A percentile compares a stretch with the other conserved stretches of the same genome.
Conservation (phyloP, 2,888 invertebrate species). For the Deroplatys truncata region DNA sequence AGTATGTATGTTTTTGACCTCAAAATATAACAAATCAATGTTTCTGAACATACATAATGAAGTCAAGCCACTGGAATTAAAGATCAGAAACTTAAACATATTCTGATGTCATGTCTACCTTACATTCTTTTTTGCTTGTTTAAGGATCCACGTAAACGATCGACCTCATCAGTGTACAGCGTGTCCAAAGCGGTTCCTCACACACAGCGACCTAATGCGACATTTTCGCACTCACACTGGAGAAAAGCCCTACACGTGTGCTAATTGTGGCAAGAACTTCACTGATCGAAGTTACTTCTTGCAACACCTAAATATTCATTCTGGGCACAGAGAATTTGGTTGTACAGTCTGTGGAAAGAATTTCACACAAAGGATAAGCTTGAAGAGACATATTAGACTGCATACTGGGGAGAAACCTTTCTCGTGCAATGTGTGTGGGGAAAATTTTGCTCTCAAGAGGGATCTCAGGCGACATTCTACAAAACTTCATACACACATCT, state of each 20-base stretch:
- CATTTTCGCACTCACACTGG: conserved; percentile 12
- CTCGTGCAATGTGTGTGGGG: not conserved
- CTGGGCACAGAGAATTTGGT: not conserved
- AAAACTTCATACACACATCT: not conserved
- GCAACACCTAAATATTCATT: not conserved
- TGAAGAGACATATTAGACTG: not conserved
- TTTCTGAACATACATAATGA: too few species aligned
- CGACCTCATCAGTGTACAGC: not conserved
- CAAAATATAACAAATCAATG: too few species aligned
- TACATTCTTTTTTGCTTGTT: not conserved
- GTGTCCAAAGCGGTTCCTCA: conserved; percentile 2
- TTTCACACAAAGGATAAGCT: not conserved
- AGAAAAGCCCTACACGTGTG: conserved; percentile 8
- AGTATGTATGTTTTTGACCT: too few species aligned
- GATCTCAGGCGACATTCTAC: not conserved
- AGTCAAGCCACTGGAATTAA: too few species aligned
- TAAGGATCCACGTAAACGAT: conserved; percentile 1
- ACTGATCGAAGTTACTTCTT: not conserved
- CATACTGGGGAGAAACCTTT: conserved; percentile 2
- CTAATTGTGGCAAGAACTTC: conserved; percentile 23
- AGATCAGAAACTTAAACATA: too few species aligned
- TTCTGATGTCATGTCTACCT: too few species aligned
- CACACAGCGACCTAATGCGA: not conserved
- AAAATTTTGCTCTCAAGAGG: not conserved
- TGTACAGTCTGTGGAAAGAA: not conserved